These are phyloP conservation scores for Ormyrus rosae DNA, from an alignment of 2,888 invertebrate species.

Conservation along the genomic window DNA sequence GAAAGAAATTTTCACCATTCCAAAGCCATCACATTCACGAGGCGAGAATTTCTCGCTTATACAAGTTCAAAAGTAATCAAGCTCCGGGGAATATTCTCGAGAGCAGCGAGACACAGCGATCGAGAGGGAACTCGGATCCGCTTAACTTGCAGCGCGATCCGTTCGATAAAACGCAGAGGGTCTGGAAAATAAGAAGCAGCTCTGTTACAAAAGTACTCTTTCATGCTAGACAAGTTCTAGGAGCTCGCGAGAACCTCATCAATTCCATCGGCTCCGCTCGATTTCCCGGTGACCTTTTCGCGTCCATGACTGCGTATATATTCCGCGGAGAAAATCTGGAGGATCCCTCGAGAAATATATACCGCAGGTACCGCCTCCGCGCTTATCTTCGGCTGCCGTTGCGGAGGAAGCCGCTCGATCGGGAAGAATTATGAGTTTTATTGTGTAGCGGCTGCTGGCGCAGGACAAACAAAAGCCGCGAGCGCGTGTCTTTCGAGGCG, in stretches of 20 bases:
- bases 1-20: too few relatives aligned
- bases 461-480: slow-evolving; percentile 37
- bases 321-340: slow-evolving; percentile 44
- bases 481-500: slow-evolving; percentile 14
- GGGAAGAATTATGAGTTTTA: slow-evolving; percentile 55
- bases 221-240: slow-evolving; percentile 28
- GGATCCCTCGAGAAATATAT: slow-evolving; percentile 51
- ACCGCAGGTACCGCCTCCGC: slow-evolving; percentile 17
- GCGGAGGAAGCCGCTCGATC: slow-evolving; percentile 25
- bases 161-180: background rate
- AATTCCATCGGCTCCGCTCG: slow-evolving; percentile 36
- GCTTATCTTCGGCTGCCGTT: slow-evolving; percentile 47
- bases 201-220: slow-evolving; percentile 18
- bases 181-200: background rate
- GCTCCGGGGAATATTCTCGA: background rate
- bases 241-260: slow-evolving; percentile 37
- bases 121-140: background rate
- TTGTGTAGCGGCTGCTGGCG: slow-evolving; percentile 28
- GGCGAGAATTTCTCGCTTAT: too few relatives aligned
- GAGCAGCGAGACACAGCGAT: background rate
- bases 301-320: background rate
- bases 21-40: too few relatives aligned
- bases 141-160: background rate
- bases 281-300: slow-evolving; percentile 18
- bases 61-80: background rate